Evolutionary conservation across 2,888 invertebrate genomes (phyloP), one percentile per base, ranked within the genome.

Genomic region (Slavum lentiscoides): DNA sequence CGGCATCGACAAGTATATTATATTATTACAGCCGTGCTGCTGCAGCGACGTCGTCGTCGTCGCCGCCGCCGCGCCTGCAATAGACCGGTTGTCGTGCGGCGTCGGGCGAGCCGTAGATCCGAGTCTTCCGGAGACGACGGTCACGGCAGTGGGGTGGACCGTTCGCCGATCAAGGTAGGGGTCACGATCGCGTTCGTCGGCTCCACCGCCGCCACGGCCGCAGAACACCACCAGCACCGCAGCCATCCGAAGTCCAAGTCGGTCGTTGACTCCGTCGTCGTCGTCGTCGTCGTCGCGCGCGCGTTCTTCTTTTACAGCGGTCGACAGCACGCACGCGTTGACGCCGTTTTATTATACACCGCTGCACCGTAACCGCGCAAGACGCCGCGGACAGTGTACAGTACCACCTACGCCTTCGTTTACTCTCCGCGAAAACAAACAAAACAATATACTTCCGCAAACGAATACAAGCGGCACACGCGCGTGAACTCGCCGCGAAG

Each of bases 231-330:
- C 69, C 69, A 76, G 59, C 59, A 69, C 61, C 76, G n/a, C n/a
- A 72, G 70, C 80, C 80, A 80, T 80, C 80, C 72, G 70, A 80
- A 80, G 80, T 80, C 80, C 72, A 30, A 80, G 80, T 72, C 80
- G 80, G 80, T 80, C 80, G 80, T 80, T 80, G 80, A 80, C 80
- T 64, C 64, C 64, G 13, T n/a, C n/a, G n/a, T n/a, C n/a, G n/a
- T n/a, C n/a, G n/a, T n/a, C n/a, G n/a, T n/a, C n/a, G n/a, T 37
- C 70, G 80, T 37, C 70, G 80, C 66, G 70, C 62, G 55, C 55
- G 66, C 67, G 67, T n/a, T 7, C 23, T 62, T 59, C 2, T 43
- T 21, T 53, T n/a, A 7, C 19, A 30, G 53, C 37, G 13, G 58
- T 9, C 43, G 64, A 74, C 3, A 55, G 19, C 53, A 64, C 55